Evolutionary conservation across 2,113 vertebrate genomes (phyloP).

Genomic region (Psilopsiagon aymara): DNA sequence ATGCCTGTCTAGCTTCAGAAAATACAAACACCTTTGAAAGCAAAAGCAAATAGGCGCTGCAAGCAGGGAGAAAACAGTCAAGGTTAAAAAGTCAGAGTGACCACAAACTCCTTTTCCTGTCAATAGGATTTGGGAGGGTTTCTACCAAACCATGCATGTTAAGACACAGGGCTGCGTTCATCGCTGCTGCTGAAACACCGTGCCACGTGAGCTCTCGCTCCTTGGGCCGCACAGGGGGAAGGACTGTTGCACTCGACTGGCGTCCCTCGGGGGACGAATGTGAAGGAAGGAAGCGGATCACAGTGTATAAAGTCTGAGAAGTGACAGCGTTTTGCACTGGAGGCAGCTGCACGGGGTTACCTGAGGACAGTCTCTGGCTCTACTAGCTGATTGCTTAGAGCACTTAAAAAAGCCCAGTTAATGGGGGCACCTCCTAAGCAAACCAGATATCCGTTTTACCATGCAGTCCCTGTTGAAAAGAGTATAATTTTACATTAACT

Average conservation of each 20-base stretch:
- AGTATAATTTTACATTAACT: constrained; percentile 60
- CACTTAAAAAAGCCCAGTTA: background rate
- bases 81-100: background rate
- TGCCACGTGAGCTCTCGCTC: background rate
- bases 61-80: background rate
- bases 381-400: constrained; percentile 36
- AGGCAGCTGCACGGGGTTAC: constrained; percentile 63
- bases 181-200: background rate
- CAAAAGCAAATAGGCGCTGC: background rate
- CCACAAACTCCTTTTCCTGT: background rate
- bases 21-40: background rate
- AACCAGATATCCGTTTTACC: constrained; percentile 44
- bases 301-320: constrained; percentile 20
- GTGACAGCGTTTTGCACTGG: constrained; percentile 56
- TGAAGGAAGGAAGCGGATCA: constrained; percentile 45
- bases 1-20: background rate
- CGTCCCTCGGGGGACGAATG: background rate
- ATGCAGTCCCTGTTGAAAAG: constrained; percentile 17
- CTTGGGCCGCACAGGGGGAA: background rate
- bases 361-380: constrained; percentile 67
- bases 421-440: constrained; percentile 54
- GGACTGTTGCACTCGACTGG: background rate
- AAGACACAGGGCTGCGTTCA: fast-evolving
- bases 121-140: fast-evolving
- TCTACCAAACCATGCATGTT: fast-evolving